Evolutionary conservation across 2,797 vertebrate genomes (phyloP), one percentile per base, ranked within the genome.

Genomic region (Galaxias olidus): DNA sequence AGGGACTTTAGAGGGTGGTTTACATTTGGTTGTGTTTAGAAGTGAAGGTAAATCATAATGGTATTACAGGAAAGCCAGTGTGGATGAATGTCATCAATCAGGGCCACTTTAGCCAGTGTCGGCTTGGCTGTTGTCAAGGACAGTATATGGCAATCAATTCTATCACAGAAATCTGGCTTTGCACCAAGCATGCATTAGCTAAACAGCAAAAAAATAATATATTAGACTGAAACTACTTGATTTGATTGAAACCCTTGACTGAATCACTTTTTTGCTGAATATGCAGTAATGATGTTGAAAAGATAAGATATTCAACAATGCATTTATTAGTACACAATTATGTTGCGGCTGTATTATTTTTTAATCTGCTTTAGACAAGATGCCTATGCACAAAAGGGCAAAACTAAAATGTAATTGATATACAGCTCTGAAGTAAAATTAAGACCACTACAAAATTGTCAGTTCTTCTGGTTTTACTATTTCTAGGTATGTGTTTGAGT

Each of bases 131-230:
- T 71, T 51, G 62, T 80, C 69, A 70, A 57, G 63, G 66, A 70
- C 51, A 68, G 75, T 71, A 75, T 61, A 73, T 47, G 50, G 56
- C 71, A 69, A 63, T 77, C 73, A 71, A n/a, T 76, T 61, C 42
- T 17, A 57, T 77, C 42, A 63, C 63, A 40, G 65, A 30, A 43
- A 17, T 17, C 48, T 72, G 74, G 75, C 69, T 61, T 46, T 59
- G 49, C 41, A 70, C 61, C 69, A 72, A 44, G 47, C 9, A 66
- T 60, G 50, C 63, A 63, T 67, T 76, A 61, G 69, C 54, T 55
- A 4, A 6, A 59, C 53, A 74, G 62, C 61, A 46, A 62, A 30
- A n/a, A 44, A 18, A 20, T 47, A 50, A 40, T 56, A n/a, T 14
- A 10, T 61, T n/a, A 42, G 42, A 56, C 51, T 40, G 59, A 58